A percentile compares a stretch with the other conserved stretches of the same genome.
These are phyloP conservation scores for Schizopygopsis malacanthus DNA, from an alignment of 2,797 vertebrate species.

Conservation along the genomic window DNA sequence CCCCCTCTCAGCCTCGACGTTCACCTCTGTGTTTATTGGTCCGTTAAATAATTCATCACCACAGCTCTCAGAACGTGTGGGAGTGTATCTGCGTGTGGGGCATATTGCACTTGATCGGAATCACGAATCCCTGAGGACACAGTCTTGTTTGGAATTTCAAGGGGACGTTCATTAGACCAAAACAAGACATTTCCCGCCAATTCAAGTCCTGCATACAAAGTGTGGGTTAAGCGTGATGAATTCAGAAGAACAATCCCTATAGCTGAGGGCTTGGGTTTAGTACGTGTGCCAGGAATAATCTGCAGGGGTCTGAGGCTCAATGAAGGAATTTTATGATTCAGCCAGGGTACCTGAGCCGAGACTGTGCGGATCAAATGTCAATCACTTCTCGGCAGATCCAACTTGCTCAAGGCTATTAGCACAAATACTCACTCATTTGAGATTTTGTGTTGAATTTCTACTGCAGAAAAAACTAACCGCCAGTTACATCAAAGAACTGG, in stretches of 20 bases:
- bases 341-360: slow-evolving; percentile 11
- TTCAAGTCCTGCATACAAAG: slow-evolving; percentile 23
- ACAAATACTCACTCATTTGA: slow-evolving; percentile 33
- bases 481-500: slow-evolving; percentile 1
- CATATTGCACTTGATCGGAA: slow-evolving; percentile 36
- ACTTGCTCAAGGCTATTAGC: slow-evolving; percentile 41
- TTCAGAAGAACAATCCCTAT: slow-evolving; percentile 20
- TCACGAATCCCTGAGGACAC: slow-evolving; percentile 4
- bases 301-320: slow-evolving; percentile 15
- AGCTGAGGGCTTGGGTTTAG: slow-evolving; percentile 19
- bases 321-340: slow-evolving; percentile 44
- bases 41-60: slow-evolving; percentile 74
- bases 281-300: slow-evolving; percentile 27
- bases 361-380: slow-evolving; percentile 14
- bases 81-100: slow-evolving; percentile 37
- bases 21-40: slow-evolving; percentile 68
- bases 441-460: slow-evolving; percentile 19
- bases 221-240: slow-evolving; percentile 28
- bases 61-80: slow-evolving; percentile 60
- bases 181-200: slow-evolving; percentile 43
- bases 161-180: slow-evolving; percentile 48
- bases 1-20: slow-evolving; percentile 47
- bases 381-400: slow-evolving; percentile 36
- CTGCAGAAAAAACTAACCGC: background rate
- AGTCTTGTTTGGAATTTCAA: slow-evolving; percentile 34